A percentile compares a stretch with the other conserved stretches of the same genome.
Evolutionary conservation across 2,888 invertebrate species (phyloP).

Genomic region (Trichogramma dendrolimi): DNA sequence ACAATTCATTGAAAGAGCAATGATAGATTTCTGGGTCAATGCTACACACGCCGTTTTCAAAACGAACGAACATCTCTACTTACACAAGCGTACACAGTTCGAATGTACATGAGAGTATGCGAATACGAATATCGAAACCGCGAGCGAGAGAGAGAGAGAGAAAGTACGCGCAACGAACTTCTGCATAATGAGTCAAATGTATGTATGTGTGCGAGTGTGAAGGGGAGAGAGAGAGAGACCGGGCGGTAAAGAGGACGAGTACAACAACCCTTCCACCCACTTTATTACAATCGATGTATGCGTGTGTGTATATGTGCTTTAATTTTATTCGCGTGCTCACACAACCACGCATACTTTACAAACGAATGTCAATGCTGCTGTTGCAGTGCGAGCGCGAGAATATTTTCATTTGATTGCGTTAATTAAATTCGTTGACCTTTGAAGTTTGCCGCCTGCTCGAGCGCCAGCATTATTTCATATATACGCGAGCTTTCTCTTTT

Average conservation of each 20-base stretch:
- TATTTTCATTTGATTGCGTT: constrained; percentile 50
- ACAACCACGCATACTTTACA: not conserved
- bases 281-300: not conserved
- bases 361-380: constrained; percentile 18
- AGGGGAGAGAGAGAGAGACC: too few relatives aligned
- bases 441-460: constrained; percentile 40
- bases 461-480: constrained; percentile 24
- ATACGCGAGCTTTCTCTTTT: constrained; percentile 33
- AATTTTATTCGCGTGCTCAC: not conserved
- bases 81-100: not conserved
- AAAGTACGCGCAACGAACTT: constrained; percentile 40
- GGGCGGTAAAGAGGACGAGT: too few relatives aligned
- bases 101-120: not conserved
- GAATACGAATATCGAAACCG: constrained; percentile 45
- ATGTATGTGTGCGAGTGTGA: too few relatives aligned
- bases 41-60: constrained; percentile 38
- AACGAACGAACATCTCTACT: constrained; percentile 35
- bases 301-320: too few relatives aligned
- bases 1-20: constrained; percentile 20
- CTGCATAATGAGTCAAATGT: constrained; percentile 45
- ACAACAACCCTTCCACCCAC: too few relatives aligned
- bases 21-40: constrained; percentile 43
- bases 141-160: constrained; percentile 13
- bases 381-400: constrained; percentile 34
- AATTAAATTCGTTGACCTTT: constrained; percentile 47